Conservation (phyloP, 1,140 invertebrate genomes). For the Platyura marginata region DNA sequence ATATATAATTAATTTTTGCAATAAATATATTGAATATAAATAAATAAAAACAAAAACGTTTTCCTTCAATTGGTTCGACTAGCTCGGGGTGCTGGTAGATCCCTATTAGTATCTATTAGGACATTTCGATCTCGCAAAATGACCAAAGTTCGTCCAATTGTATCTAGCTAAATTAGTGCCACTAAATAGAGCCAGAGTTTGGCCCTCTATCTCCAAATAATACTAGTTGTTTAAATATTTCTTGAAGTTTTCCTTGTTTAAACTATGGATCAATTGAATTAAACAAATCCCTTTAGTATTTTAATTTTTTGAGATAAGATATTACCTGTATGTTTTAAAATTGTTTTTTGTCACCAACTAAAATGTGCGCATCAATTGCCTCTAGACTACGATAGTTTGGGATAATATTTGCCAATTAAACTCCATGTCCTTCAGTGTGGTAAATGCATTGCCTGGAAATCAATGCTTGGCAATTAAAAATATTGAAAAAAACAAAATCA, state of each 20-base stretch:
- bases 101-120: no score
- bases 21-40: no score
- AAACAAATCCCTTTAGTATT: constrained; percentile 9
- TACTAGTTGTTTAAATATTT: constrained; percentile 50
- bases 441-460: constrained; percentile 87
- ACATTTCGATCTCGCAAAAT: constrained; percentile 41
- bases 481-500: constrained; percentile 4
- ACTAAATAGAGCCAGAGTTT: constrained; percentile 33
- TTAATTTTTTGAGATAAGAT: no score
- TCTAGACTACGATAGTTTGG: no score
- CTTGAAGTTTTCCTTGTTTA: constrained; percentile 37
- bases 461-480: no score
- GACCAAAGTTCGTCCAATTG: constrained; percentile 44
- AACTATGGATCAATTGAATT: constrained; percentile 23
- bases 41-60: no score
- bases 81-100: constrained; percentile 28
- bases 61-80: no score
- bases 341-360: constrained; percentile 44
- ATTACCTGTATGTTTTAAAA: constrained; percentile 59
- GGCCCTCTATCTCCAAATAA: no score
- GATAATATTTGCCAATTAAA: no score
- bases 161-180: constrained; percentile 30
- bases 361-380: constrained; percentile 57
- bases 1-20: no score
- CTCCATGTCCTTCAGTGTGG: constrained; percentile 75